Conservation (phyloP, 1,140 invertebrate genomes). For the Dendrolimus kikuchii region DNA sequence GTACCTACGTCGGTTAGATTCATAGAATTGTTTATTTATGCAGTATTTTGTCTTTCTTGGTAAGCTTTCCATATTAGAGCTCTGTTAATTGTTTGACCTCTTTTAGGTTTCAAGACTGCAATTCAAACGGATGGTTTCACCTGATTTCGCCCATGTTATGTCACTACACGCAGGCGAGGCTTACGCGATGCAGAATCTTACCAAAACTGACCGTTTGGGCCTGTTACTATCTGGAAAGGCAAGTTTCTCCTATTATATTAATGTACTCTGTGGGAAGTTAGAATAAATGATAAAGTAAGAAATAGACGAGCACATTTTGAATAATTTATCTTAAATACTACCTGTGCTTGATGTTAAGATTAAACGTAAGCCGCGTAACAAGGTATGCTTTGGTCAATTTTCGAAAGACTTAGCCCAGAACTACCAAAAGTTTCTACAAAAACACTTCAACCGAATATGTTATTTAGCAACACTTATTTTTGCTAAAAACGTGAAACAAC, state of each 20-base stretch:
- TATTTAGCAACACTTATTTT: no score
- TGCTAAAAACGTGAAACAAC: no score
- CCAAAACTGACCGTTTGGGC: slow-evolving; percentile 85
- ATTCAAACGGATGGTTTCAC: slow-evolving; percentile 86
- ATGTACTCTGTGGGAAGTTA: not conserved
- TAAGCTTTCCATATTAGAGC: not conserved
- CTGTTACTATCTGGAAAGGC: slow-evolving; percentile 85
- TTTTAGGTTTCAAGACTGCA: slow-evolving; percentile 80
- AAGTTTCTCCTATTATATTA: slow-evolving; percentile 13
- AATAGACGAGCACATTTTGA: not conserved
- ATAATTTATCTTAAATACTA: slow-evolving; percentile 1
- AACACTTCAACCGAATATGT: no score
- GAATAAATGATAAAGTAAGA: not conserved
- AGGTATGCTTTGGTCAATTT: no score
- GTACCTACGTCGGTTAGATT: no score
- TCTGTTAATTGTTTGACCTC: not conserved
- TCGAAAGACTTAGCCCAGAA: no score
- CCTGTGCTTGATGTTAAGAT: no score
- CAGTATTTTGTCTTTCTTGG: slow-evolving; percentile 1
- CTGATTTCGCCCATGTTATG: slow-evolving; percentile 88
- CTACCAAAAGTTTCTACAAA: no score
- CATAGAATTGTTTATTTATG: no score
- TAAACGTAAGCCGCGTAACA: no score
- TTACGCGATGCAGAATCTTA: slow-evolving; percentile 91
- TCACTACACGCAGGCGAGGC: slow-evolving; percentile 89